Conservation (phyloP, 2,113 vertebrate genomes). For the Emydura subglobosa region DNA sequence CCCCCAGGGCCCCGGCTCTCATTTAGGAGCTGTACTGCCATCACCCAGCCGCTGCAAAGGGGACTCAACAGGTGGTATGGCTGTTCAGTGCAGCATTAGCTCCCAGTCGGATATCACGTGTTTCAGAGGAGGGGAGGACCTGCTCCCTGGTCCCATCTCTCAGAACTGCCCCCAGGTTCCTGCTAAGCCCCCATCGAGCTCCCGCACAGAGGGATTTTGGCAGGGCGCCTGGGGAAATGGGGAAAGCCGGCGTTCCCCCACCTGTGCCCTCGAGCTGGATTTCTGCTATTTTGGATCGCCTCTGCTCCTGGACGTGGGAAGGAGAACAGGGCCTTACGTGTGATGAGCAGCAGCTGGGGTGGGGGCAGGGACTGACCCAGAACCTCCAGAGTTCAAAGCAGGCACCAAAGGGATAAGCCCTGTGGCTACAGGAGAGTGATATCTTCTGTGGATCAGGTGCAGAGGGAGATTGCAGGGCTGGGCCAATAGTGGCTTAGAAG, state of each 20-base stretch:
- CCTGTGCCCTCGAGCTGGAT: neutral
- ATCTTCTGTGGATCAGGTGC: neutral
- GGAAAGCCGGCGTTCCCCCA: neutral
- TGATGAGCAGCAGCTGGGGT: neutral
- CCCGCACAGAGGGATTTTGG: neutral
- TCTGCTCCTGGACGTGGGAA: neutral
- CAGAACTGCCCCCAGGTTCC: neutral
- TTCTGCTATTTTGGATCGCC: neutral
- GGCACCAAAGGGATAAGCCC: neutral
- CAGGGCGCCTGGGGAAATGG: neutral
- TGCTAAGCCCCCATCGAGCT: neutral
- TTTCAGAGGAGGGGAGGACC: accelerated
- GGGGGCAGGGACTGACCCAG: neutral
- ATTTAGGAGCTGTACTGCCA: neutral
- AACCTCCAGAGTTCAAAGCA: neutral
- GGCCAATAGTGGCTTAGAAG: neutral
- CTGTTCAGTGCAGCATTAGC: neutral
- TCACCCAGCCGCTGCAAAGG: neutral
- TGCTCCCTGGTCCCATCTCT: neutral
- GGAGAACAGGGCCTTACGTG: neutral
- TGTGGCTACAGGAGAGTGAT: accelerated
- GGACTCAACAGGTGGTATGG: neutral
- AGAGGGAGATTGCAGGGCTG: neutral
- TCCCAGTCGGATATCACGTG: neutral
- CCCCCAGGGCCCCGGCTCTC: neutral